phyloP scores from a whole-genome alignment of 2,113 vertebrate genomes.

The Gallinago media region DNA sequence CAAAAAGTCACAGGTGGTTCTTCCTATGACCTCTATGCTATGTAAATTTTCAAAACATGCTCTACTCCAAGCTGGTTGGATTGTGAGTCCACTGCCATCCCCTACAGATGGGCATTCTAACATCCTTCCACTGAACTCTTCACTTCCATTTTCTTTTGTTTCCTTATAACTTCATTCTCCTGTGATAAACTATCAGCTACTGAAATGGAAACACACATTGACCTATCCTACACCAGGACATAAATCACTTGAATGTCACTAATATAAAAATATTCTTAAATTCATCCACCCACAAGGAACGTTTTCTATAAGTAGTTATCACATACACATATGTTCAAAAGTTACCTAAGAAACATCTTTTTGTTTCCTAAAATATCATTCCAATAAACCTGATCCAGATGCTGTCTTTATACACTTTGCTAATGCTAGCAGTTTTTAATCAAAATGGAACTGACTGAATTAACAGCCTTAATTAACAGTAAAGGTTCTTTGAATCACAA shows the following conservation, averaged over 20 bases:
- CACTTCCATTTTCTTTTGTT: not conserved
- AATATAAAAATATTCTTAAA: rapidly evolving
- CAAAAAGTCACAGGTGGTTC: not conserved
- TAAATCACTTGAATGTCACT: not conserved
- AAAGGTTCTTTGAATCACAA: slow-evolving; percentile 69
- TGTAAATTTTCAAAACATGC: not conserved
- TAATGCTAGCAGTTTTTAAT: slow-evolving; percentile 43
- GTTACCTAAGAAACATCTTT: not conserved
- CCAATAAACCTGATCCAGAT: slow-evolving; percentile 3
- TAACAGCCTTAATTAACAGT: slow-evolving; percentile 20
- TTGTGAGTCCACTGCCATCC: not conserved
- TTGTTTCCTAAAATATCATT: not conserved
- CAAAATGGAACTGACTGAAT: slow-evolving; percentile 53
- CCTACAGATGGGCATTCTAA: not conserved
- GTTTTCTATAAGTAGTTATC: not conserved
- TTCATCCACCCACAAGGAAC: not conserved
- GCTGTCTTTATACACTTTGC: not conserved
- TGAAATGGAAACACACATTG: no score
- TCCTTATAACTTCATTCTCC: not conserved
- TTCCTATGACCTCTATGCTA: rapidly evolving
- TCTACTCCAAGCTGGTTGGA: not conserved
- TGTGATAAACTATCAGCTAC: not conserved
- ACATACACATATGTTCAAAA: not conserved
- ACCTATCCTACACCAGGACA: not conserved
- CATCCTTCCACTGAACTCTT: not conserved